Evolutionary conservation across 2,888 invertebrate species (phyloP).

Genomic region (Anorthoa munda): DNA sequence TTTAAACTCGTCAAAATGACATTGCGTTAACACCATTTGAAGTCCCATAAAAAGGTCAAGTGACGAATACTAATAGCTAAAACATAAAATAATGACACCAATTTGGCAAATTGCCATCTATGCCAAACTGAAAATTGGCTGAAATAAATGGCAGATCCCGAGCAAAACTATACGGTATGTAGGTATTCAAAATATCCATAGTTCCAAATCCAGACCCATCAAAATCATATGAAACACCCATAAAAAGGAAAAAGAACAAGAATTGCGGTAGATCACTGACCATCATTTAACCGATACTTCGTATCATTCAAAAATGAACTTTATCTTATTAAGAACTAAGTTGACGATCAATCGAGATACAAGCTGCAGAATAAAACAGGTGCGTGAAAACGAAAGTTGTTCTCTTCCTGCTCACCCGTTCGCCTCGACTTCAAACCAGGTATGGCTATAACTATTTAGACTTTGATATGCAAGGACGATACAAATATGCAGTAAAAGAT

Average conservation of each 20-base stretch:
- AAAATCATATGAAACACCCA: conserved; percentile 40
- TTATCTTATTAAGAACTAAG: conserved; percentile 62
- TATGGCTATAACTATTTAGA: conserved; percentile 74
- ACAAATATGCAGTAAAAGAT: conserved; percentile 64
- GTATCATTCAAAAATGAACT: conserved; percentile 41
- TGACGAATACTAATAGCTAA: not conserved
- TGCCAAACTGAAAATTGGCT: not conserved
- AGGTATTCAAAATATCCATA: not conserved
- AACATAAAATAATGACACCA: not conserved
- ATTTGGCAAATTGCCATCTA: not conserved
- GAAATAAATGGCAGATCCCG: not conserved
- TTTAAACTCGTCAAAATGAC: conserved; percentile 7
- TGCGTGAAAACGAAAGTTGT: conserved; percentile 91
- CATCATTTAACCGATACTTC: conserved; percentile 40
- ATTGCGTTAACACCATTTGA: conserved; percentile 15
- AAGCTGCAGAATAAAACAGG: conserved; percentile 87
- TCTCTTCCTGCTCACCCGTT: conserved; percentile 89
- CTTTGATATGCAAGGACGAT: conserved; percentile 73
- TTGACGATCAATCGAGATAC: conserved; percentile 70
- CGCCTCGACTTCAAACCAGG: conserved; percentile 81
- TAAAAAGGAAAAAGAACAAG: conserved; percentile 63
- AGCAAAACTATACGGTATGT: not conserved
- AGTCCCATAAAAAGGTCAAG: not conserved
- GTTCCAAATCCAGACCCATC: not conserved
- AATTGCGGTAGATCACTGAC: conserved; percentile 62